Evolutionary conservation across 2,113 vertebrate species (phyloP).

Genomic region (Paraplagusia blochii): DNA sequence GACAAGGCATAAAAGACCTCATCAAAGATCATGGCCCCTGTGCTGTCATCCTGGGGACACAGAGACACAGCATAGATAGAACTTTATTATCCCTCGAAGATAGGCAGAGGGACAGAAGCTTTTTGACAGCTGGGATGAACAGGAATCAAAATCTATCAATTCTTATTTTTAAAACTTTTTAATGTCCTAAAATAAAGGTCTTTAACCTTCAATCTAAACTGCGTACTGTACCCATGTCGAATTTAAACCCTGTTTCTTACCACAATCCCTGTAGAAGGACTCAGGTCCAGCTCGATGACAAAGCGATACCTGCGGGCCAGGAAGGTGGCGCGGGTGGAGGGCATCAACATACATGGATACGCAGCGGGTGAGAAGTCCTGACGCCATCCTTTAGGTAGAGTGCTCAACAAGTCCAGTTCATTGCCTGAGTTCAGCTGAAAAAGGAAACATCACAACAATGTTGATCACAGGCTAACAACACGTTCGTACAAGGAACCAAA

Average conservation of each 20-base stretch:
- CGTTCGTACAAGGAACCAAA: too few species aligned
- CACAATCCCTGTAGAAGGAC: slow-evolving; percentile 96
- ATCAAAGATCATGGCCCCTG: slow-evolving; percentile 96
- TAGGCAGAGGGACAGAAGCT: too few species aligned
- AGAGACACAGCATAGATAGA: too few species aligned
- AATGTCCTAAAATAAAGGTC: too few species aligned
- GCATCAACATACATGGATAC: slow-evolving; percentile 83
- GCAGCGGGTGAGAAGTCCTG: slow-evolving; percentile 74
- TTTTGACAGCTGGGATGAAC: too few species aligned
- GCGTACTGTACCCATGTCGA: not conserved
- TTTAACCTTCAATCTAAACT: not conserved
- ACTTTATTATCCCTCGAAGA: too few species aligned
- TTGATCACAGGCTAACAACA: too few species aligned
- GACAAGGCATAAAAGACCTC: slow-evolving; percentile 94
- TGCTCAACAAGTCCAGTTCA: slow-evolving; percentile 88
- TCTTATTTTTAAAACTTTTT: too few species aligned
- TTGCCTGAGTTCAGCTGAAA: slow-evolving; percentile 82
- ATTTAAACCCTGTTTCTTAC: slow-evolving; percentile 68
- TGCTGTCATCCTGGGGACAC: slow-evolving; percentile 87
- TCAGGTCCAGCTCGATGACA: slow-evolving; percentile 94
- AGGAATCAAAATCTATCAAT: too few species aligned
- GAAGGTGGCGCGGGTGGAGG: slow-evolving; percentile 90
- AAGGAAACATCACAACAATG: not conserved
- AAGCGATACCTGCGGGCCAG: slow-evolving; percentile 95
- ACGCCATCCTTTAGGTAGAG: slow-evolving; percentile 93